Evolutionary conservation across 2,113 vertebrate species (phyloP).

Genomic region (Puntigrus tetrazona): DNA sequence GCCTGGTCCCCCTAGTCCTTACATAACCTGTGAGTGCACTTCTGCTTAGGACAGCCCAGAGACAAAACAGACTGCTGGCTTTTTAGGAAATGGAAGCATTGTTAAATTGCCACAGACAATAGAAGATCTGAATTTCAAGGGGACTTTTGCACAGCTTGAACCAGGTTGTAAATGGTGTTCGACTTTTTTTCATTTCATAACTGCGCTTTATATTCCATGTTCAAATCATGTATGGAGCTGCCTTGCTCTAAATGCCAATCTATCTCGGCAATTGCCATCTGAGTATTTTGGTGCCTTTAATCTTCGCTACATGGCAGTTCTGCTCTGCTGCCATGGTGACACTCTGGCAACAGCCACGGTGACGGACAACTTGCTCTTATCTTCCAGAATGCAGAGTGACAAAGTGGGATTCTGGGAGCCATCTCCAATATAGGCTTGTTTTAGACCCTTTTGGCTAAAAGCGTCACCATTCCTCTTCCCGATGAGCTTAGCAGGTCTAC

Average conservation of each 20-base stretch:
- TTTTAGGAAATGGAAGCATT: constrained; percentile 31
- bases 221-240: neutral
- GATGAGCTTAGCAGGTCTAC: constrained; percentile 1
- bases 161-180: neutral
- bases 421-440: constrained; percentile 1
- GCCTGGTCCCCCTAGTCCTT: neutral
- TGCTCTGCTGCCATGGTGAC: constrained; percentile 53
- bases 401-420: constrained; percentile 27
- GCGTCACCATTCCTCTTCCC: neutral
- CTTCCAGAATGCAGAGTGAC: constrained; percentile 45
- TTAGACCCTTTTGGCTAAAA: constrained; percentile 35
- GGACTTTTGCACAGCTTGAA: neutral
- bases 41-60: neutral
- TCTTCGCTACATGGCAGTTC: constrained; percentile 36
- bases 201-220: neutral
- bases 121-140: neutral
- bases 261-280: neutral
- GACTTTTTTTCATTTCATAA: neutral
- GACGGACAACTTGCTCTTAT: constrained; percentile 52
- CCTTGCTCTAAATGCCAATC: constrained; percentile 1
- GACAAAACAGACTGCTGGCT: neutral
- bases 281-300: neutral
- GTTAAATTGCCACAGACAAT: neutral
- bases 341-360: neutral
- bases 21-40: constrained; percentile 28